phyloP scores from a whole-genome alignment of 2,888 invertebrate genomes.

The Phytoseiulus persimilis region DNA sequence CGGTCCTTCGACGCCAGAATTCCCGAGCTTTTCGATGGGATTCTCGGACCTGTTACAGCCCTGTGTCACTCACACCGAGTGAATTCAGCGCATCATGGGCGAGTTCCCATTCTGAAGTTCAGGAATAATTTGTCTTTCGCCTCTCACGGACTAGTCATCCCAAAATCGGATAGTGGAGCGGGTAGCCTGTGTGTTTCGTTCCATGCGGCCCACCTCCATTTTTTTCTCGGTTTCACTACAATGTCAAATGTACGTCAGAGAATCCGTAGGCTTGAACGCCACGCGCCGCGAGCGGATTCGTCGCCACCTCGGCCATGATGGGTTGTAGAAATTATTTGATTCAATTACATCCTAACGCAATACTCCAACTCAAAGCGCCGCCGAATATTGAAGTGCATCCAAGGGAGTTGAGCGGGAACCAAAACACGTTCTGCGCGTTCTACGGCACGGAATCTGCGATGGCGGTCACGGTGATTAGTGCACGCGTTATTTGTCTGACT shows the following conservation, averaged over 20 bases:
- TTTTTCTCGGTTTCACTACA: neutral
- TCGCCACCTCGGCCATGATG: neutral
- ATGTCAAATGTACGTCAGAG: neutral
- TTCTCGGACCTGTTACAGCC: no score
- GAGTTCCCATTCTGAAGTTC: no score
- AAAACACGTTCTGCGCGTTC: no score
- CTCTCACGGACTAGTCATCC: no score
- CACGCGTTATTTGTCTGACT: neutral
- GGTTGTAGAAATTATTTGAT: neutral
- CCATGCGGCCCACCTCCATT: neutral
- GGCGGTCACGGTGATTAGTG: neutral
- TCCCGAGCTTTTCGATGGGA: no score
- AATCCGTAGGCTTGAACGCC: neutral
- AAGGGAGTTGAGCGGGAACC: no score
- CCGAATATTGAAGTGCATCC: neutral
- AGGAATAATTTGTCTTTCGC: no score
- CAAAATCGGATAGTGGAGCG: no score
- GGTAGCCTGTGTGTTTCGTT: neutral
- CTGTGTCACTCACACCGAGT: no score
- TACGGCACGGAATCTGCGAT: neutral
- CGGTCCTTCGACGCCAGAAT: no score
- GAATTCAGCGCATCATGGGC: no score
- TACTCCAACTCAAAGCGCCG: neutral
- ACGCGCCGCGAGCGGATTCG: neutral
- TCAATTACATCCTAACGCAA: neutral